A percentile compares a stretch with the other conserved stretches of the same genome.
These are phyloP conservation scores for Drosophila paulistorum DNA, from an alignment of 1,140 invertebrate genomes.

Conservation along the genomic window DNA sequence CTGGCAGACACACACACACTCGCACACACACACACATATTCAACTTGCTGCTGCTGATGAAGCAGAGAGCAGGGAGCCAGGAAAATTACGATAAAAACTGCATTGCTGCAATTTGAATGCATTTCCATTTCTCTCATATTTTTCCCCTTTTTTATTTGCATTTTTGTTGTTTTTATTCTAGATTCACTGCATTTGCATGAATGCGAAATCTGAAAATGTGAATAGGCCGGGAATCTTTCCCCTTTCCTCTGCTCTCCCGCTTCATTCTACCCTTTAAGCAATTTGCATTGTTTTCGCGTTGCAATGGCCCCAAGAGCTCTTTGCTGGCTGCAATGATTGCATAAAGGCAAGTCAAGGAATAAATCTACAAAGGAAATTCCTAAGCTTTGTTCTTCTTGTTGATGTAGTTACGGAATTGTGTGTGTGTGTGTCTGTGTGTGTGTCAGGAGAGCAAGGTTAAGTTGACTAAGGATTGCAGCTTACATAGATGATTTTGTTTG, in stretches of 20 bases:
- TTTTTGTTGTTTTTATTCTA: constrained; percentile 52
- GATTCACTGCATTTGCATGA: constrained; percentile 67
- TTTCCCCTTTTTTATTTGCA: constrained; percentile 8
- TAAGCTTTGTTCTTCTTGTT: constrained; percentile 44
- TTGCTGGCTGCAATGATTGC: constrained; percentile 68
- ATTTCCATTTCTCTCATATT: constrained; percentile 39
- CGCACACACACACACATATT: constrained; percentile 35
- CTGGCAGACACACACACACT: constrained; percentile 34
- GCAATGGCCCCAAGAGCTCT: constrained; percentile 46
- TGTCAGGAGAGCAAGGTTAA: constrained; percentile 53
- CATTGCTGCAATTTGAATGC: constrained; percentile 67
- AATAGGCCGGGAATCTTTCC: constrained; percentile 71
- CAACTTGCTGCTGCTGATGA: constrained; percentile 38
- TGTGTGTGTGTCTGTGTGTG: constrained; percentile 22
- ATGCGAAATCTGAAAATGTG: constrained; percentile 73
- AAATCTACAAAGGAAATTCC: constrained; percentile 51
- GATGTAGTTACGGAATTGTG: constrained; percentile 5
- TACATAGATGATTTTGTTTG: constrained; percentile 19
- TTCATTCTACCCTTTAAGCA: constrained; percentile 18
- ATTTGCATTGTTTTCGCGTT: constrained; percentile 68
- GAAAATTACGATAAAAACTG: constrained; percentile 72
- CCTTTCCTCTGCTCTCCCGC: constrained; percentile 14
- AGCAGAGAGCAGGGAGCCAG: constrained; percentile 25
- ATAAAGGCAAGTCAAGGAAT: constrained; percentile 60
- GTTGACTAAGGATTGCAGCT: constrained; percentile 24